Conservation (phyloP, 2,113 vertebrate species). For the Anguilla rostrata region DNA sequence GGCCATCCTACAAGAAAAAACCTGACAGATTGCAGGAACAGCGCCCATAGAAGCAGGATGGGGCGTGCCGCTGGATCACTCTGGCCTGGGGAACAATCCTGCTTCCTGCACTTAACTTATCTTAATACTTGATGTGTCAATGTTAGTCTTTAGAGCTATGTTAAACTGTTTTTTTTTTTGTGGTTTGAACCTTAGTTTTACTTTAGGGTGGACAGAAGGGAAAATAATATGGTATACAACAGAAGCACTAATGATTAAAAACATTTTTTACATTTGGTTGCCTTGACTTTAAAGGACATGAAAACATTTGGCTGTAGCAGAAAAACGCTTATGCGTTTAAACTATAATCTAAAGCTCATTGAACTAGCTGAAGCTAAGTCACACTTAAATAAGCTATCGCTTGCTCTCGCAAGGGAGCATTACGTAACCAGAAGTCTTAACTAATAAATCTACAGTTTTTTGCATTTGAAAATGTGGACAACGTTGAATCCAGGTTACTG, state of each 20-base stretch:
- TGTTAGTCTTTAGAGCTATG: constrained; percentile 72
- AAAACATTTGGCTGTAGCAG: not conserved
- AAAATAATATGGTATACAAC: constrained; percentile 64
- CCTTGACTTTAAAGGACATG: constrained; percentile 54
- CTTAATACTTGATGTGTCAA: constrained; percentile 79
- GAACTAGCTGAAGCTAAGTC: not conserved
- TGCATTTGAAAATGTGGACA: not conserved
- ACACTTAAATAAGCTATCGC: not conserved
- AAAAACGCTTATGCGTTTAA: not conserved
- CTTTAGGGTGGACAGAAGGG: constrained; percentile 66
- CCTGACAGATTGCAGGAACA: constrained; percentile 58
- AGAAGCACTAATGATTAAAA: constrained; percentile 58
- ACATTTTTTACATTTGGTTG: constrained; percentile 64
- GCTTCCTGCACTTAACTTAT: constrained; percentile 63
- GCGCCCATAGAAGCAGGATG: not conserved
- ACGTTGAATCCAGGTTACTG: not conserved
- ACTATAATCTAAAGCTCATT: not conserved
- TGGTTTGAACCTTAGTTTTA: constrained; percentile 79
- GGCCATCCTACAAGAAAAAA: constrained; percentile 94
- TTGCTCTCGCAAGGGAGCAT: not conserved
- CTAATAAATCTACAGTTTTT: not conserved
- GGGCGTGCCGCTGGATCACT: constrained; percentile 39
- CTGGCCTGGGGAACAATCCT: constrained; percentile 44
- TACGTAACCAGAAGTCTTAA: not conserved
- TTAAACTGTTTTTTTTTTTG: constrained; percentile 51